phyloP scores from a whole-genome alignment of 2,888 invertebrate species.

The Dermolepida albohirtum region DNA sequence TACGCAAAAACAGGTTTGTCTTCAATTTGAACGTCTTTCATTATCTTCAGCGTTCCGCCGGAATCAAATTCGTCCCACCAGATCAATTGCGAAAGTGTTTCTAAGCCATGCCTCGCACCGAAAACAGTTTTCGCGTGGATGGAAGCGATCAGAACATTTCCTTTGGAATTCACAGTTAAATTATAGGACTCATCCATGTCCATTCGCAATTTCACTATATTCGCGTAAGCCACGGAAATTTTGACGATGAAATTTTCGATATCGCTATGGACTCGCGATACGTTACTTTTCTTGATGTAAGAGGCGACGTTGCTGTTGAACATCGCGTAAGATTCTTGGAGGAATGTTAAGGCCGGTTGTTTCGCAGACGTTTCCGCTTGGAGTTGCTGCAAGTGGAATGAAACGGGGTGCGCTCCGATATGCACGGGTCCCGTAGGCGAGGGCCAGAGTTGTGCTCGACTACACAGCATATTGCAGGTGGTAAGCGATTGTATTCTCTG shows the following conservation, averaged over 20 bases:
- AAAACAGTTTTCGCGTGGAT: slow-evolving; percentile 78
- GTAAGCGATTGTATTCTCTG: slow-evolving; percentile 70
- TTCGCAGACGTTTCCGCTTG: slow-evolving; percentile 64
- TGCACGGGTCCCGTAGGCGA: slow-evolving; percentile 79
- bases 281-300: slow-evolving; percentile 53
- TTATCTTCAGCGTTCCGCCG: slow-evolving; percentile 71
- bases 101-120: slow-evolving; percentile 82
- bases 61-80: slow-evolving; percentile 77
- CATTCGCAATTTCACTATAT: slow-evolving; percentile 70
- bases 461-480: slow-evolving; percentile 84
- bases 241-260: slow-evolving; percentile 63
- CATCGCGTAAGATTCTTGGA: slow-evolving; percentile 67
- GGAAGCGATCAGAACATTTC: slow-evolving; percentile 69
- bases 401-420: slow-evolving; percentile 74
- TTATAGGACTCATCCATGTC: slow-evolving; percentile 82
- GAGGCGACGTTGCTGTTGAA: slow-evolving; percentile 63
- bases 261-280: slow-evolving; percentile 54
- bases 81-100: slow-evolving; percentile 83
- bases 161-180: slow-evolving; percentile 65
- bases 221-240: slow-evolving; percentile 68
- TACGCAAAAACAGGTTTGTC: slow-evolving; percentile 86
- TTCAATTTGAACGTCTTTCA: slow-evolving; percentile 75
- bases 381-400: slow-evolving; percentile 70
- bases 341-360: slow-evolving; percentile 65
- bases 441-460: slow-evolving; percentile 82